Conservation (phyloP, 1,140 invertebrate species). For the Ips typographus region DNA sequence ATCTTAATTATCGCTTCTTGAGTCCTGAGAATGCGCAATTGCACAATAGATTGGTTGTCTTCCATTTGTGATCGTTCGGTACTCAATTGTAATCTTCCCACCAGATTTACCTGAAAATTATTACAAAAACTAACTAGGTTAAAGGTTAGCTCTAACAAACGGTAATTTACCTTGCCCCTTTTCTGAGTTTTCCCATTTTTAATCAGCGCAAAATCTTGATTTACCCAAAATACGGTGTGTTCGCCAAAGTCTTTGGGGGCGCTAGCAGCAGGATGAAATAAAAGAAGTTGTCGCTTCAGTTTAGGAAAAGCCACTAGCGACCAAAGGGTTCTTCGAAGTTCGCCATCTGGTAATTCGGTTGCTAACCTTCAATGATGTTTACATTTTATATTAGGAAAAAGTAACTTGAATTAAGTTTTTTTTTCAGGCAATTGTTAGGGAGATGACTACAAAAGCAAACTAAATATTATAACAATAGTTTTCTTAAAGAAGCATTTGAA, state of each 20-base stretch:
- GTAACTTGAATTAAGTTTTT: too few species aligned
- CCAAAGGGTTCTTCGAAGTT: slow-evolving; percentile 95
- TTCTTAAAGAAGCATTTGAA: too few species aligned
- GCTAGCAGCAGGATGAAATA: slow-evolving; percentile 76
- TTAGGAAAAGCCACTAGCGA: slow-evolving; percentile 97
- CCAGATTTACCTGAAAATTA: slow-evolving; percentile 71
- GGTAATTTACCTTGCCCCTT: slow-evolving; percentile 74
- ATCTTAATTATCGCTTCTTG: slow-evolving; percentile 99
- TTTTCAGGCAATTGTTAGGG: too few species aligned
- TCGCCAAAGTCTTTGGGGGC: slow-evolving; percentile 93
- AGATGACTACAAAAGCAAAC: too few species aligned
- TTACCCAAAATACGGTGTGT: slow-evolving; percentile 93
- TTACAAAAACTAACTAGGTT: slow-evolving; percentile 2
- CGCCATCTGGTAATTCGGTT: slow-evolving; percentile 93
- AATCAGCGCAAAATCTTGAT: slow-evolving; percentile 88
- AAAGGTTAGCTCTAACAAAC: not conserved
- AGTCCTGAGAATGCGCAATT: slow-evolving; percentile 86
- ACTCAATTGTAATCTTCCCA: slow-evolving; percentile 90
- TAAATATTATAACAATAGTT: too few species aligned
- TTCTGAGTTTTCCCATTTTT: slow-evolving; percentile 95
- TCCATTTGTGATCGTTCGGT: slow-evolving; percentile 95
- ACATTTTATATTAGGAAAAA: too few species aligned
- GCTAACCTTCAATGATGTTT: slow-evolving; percentile 65
- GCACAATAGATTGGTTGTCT: slow-evolving; percentile 97
- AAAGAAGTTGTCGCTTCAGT: slow-evolving; percentile 87